Percentiles rank a stretch among this genome's conserved stretches.
These are phyloP conservation scores for Limnephilus lunatus DNA, from an alignment of 2,888 invertebrate genomes.

Conservation along the genomic window DNA sequence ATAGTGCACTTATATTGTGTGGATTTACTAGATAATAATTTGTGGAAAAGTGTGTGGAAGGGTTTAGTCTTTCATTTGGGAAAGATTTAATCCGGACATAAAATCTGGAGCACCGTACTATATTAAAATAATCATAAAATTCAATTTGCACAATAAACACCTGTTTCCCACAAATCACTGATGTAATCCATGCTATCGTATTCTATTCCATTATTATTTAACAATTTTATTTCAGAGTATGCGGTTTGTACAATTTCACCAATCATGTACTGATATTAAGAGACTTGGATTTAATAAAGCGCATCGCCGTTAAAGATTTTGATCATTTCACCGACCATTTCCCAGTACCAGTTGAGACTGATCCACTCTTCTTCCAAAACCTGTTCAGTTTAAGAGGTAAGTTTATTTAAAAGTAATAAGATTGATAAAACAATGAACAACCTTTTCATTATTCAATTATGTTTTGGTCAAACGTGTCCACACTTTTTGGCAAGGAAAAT, in stretches of 20 bases:
- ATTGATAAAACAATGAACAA: not conserved
- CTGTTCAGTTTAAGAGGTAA: not conserved
- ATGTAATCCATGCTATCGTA: not conserved
- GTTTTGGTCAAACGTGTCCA: too few relatives aligned
- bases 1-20: too few relatives aligned
- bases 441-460: not conserved
- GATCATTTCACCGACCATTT: constrained; percentile 55
- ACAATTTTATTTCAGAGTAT: constrained; percentile 48
- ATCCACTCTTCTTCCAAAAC: constrained; percentile 37
- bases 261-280: constrained; percentile 38
- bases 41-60: too few relatives aligned
- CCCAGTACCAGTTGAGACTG: constrained; percentile 28
- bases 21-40: too few relatives aligned
- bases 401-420: constrained; percentile 16
- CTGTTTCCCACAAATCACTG: too few relatives aligned
- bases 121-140: too few relatives aligned
- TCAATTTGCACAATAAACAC: too few relatives aligned
- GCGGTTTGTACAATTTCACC: constrained; percentile 40
- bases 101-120: too few relatives aligned
- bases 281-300: constrained; percentile 63
- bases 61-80: too few relatives aligned
- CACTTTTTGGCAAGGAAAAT: too few relatives aligned
- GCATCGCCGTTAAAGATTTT: constrained; percentile 59
- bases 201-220: not conserved
- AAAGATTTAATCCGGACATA: too few relatives aligned